Conservation (phyloP, 2,113 vertebrate species). For the Barnardius zonarius region DNA sequence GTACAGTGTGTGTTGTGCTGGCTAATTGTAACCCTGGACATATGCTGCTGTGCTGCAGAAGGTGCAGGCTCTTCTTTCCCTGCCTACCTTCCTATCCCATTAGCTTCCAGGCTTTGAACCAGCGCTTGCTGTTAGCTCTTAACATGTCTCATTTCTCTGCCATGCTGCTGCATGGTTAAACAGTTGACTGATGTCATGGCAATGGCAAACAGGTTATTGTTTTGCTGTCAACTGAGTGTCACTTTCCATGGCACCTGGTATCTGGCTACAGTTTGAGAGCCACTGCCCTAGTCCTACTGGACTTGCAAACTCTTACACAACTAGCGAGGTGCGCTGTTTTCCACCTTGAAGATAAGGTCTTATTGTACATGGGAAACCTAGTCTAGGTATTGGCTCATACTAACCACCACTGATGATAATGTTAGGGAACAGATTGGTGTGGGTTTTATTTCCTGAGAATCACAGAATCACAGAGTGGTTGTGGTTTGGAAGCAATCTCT, state of each 20-base stretch:
- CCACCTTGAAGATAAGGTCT: not conserved
- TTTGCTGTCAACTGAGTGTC: not conserved
- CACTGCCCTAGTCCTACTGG: not conserved
- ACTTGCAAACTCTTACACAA: not conserved
- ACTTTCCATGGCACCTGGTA: not conserved
- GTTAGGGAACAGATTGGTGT: not conserved
- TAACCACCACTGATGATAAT: not conserved
- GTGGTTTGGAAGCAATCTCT: not conserved
- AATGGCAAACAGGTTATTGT: not conserved
- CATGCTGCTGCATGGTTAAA: not conserved
- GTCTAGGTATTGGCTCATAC: not conserved
- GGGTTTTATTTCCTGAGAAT: not conserved
- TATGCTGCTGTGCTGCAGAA: not conserved
- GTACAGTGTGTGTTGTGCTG: not conserved
- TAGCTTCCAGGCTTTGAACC: not conserved
- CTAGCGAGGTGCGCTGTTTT: not conserved
- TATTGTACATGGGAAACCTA: not conserved
- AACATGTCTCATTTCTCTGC: not conserved
- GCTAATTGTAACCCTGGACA: not conserved
- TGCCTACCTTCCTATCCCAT: not conserved
- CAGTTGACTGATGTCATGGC: not conserved
- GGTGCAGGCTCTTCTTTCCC: not conserved
- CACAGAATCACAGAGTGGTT: not conserved
- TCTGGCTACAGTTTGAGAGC: not conserved
- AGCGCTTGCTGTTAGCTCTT: not conserved